Percentiles rank a stretch among this genome's conserved stretches.
These are phyloP conservation scores for Pseudopipra pipra DNA, from an alignment of 2,113 vertebrate species.

Conservation along the genomic window DNA sequence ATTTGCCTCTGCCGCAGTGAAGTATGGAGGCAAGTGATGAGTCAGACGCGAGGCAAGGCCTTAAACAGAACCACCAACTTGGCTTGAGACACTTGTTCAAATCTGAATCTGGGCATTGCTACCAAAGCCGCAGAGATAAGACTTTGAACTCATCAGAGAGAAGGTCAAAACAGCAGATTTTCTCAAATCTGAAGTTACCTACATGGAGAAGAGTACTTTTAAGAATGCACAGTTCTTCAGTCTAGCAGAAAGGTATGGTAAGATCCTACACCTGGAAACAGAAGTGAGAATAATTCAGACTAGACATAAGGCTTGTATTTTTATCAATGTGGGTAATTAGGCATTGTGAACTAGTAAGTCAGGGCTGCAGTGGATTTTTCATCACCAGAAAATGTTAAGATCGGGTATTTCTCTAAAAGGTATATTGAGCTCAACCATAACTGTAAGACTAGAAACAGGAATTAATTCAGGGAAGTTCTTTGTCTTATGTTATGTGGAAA, in stretches of 20 bases:
- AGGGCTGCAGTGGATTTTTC: neutral
- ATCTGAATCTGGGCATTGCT: neutral
- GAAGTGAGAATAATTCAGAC: neutral
- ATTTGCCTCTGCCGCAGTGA: neutral
- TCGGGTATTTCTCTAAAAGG: neutral
- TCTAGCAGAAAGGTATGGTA: neutral
- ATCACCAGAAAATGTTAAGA: slow-evolving; percentile 6
- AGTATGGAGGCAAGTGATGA: neutral
- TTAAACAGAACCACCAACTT: neutral
- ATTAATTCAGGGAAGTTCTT: slow-evolving; percentile 9
- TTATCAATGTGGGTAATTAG: slow-evolving; percentile 22
- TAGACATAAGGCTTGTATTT: neutral
- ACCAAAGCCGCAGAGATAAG: neutral
- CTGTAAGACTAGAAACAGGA: neutral
- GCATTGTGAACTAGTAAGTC: neutral
- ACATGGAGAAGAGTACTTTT: neutral
- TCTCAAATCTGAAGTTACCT: neutral
- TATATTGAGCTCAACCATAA: neutral
- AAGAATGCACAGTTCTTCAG: neutral
- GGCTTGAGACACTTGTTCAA: neutral
- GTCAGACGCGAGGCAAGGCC: neutral
- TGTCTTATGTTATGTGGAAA: neutral
- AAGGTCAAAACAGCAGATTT: slow-evolving; percentile 32
- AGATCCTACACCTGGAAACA: neutral
- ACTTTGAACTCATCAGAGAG: neutral